Percentiles rank a stretch among this genome's conserved stretches.
phyloP scores from a whole-genome alignment of 2,113 vertebrate genomes.

The Harpagus bidentatus region DNA sequence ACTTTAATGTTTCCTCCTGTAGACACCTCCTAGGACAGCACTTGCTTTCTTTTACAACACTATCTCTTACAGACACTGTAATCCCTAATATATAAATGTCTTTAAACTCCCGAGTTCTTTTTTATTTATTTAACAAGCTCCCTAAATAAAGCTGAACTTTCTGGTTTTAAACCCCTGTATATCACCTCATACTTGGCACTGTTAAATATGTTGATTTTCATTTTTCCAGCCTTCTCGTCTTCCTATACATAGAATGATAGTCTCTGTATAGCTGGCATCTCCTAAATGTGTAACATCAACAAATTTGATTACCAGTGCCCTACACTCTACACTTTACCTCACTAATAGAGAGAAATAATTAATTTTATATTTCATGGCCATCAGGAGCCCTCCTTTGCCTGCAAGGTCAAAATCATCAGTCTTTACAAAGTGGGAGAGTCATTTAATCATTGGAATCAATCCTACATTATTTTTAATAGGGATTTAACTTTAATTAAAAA shows the following conservation, averaged over 20 bases:
- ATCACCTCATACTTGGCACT: background rate
- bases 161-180: background rate
- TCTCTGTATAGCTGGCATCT: background rate
- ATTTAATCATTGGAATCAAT: background rate
- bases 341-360: background rate
- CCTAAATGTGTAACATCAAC: background rate
- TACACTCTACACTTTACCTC: background rate
- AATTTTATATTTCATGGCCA: background rate
- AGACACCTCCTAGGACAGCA: background rate
- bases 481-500: background rate
- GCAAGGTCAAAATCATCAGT: background rate
- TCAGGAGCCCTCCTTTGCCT: background rate
- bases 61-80: background rate
- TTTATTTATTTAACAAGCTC: background rate
- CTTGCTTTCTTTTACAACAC: background rate
- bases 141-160: background rate
- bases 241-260: background rate
- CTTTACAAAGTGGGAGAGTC: background rate
- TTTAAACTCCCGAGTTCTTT: background rate
- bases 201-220: background rate
- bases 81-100: background rate
- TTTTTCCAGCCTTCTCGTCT: background rate
- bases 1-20: background rate
- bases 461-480: background rate
- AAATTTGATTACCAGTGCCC: background rate